These are phyloP conservation scores for Platycheirus rosarum DNA, from an alignment of 2,888 invertebrate genomes.

Conservation along the genomic window DNA sequence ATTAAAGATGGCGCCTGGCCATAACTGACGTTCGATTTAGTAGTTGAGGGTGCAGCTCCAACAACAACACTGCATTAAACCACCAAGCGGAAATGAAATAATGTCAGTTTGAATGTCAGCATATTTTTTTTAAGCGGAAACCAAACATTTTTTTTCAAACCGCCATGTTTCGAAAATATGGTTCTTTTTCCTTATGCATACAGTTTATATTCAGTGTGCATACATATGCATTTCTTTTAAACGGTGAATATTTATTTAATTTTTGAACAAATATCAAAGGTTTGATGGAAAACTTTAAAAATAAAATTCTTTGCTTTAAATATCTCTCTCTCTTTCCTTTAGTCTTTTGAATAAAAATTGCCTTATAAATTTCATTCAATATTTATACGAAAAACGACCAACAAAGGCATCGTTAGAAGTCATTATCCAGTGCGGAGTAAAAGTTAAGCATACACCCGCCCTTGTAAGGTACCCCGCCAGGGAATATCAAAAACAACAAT, in stretches of 20 bases:
- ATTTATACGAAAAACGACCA: conserved; percentile 20
- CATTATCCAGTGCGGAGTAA: not conserved
- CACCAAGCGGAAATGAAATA: not conserved
- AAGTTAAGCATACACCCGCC: not conserved
- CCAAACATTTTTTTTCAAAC: too few species aligned
- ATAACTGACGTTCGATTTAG: too few species aligned
- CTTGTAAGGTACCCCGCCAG: not conserved
- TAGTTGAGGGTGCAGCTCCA: not conserved
- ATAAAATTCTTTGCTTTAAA: not conserved
- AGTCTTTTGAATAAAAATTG: not conserved
- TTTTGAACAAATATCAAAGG: not conserved
- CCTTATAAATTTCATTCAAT: not conserved
- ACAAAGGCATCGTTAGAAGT: not conserved
- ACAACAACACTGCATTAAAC: not conserved
- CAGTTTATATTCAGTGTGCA: too few species aligned
- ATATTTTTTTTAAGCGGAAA: too few species aligned
- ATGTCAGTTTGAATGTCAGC: not conserved
- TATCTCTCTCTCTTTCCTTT: not conserved
- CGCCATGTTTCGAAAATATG: too few species aligned
- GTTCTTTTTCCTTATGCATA: not conserved
- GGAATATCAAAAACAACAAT: not conserved
- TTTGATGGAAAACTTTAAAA: not conserved
- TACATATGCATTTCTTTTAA: too few species aligned
- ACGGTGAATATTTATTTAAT: not conserved
- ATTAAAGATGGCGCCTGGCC: not conserved